Evolutionary conservation across 2,797 vertebrate species (phyloP), one percentile per base, ranked within the genome.

Genomic region (Acipenser ruthenus): DNA sequence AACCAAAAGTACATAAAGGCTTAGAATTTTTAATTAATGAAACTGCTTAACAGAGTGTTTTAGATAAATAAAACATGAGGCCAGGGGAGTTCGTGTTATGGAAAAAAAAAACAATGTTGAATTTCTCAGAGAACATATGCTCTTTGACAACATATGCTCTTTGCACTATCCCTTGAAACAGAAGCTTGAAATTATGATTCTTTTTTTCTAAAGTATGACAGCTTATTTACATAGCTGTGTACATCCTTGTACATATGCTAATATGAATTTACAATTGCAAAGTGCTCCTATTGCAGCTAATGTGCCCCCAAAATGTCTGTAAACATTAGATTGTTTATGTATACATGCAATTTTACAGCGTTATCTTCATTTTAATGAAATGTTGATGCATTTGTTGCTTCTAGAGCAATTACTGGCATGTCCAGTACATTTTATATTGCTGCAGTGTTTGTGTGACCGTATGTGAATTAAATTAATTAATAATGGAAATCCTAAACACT

Each of bases 181-280:
- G 58, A 62, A 65, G 50, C 60, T 62, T 52, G 50, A 68, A 84
- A 88, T 84, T 55, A 88, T 88, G 85, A 88, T 79, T 78, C 82
- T 83, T 84, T 83, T 83, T 82, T 83, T 84, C 82, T 86, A 88
- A 91, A 91, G 90, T 90, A 89, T 89, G 78, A 82, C 78, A 82
- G 76, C 80, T 85, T 73, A 84, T 91, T 89, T 88, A 84, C 86
- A 89, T 89, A 86, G 81, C 82, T 79, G 83, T 78, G 79, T 80
- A 86, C 85, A 84, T 90, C 84, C 88, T 89, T 5, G 18, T 88
- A 89, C 88, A 85, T 86, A 90, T 89, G 88, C 77, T 88, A 90
- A 90, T 90, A 79, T 87, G 67, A 74, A 84, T 88, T 87, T 87
- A 84, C 78, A 37, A 81, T 84, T 79, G 70, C 80, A 75, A 76